These are phyloP conservation scores for Hypanus sabinus DNA, from an alignment of 2,113 vertebrate genomes.

Conservation along the genomic window DNA sequence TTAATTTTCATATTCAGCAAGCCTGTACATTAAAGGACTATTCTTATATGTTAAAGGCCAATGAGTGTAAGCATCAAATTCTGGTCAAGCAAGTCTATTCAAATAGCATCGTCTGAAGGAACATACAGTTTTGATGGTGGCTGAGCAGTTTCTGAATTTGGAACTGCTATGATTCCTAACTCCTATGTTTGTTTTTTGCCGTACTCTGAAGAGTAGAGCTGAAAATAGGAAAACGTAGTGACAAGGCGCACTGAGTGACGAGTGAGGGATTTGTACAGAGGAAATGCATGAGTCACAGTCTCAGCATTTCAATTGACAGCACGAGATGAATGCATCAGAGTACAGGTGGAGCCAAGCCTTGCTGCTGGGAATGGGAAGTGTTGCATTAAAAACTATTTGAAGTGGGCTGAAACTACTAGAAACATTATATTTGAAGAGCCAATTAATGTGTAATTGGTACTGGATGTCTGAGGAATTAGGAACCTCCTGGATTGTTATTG, in stretches of 20 bases:
- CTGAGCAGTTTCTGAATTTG: not conserved
- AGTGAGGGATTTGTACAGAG: not conserved
- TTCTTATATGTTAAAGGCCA: too few relatives aligned
- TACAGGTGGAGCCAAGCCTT: not conserved
- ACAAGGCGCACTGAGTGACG: not conserved
- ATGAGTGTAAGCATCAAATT: not conserved
- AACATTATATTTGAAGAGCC: slow-evolving; percentile 23
- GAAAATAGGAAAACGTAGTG: not conserved
- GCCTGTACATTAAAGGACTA: not conserved
- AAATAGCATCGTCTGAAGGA: not conserved
- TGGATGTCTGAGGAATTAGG: not conserved
- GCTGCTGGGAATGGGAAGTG: slow-evolving; percentile 9
- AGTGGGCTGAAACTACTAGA: not conserved
- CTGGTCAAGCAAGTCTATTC: not conserved
- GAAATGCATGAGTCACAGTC: slow-evolving; percentile 15
- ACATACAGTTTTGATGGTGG: not conserved
- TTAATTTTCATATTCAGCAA: not conserved
- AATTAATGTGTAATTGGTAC: not conserved
- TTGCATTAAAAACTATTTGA: slow-evolving; percentile 1
- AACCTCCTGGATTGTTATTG: not conserved
- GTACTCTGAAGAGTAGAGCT: not conserved
- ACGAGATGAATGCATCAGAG: not conserved
- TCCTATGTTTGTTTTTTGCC: not conserved
- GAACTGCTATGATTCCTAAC: not conserved
- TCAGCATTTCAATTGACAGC: slow-evolving; percentile 13